Evolutionary conservation across 1,140 invertebrate genomes (phyloP).

Genomic region (Drosophila chauvacae): DNA sequence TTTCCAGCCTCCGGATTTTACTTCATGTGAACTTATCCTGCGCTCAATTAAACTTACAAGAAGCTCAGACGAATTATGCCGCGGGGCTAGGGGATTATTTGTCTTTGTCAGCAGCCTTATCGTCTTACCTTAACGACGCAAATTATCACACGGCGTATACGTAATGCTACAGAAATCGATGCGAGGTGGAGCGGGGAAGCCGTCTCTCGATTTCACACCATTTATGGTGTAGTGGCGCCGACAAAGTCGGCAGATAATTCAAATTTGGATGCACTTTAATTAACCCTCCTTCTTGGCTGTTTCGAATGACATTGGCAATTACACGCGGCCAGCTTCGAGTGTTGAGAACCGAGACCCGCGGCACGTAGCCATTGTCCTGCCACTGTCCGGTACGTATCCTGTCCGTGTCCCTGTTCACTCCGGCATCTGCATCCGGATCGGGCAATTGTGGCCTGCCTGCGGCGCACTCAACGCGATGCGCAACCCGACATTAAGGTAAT

Average conservation of each 20-base stretch:
- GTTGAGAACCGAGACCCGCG: conserved; percentile 1
- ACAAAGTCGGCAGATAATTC: conserved; percentile 61
- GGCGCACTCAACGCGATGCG: conserved; percentile 49
- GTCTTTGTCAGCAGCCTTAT: conserved; percentile 8
- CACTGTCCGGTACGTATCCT: conserved; percentile 1
- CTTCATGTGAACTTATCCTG: not conserved
- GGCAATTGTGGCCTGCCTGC: conserved; percentile 63
- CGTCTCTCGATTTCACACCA: conserved; percentile 21
- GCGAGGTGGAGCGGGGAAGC: not conserved
- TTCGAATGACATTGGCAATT: conserved; percentile 61
- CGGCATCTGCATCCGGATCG: conserved; percentile 19
- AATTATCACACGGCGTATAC: conserved; percentile 65
- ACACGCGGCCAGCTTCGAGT: conserved; percentile 18
- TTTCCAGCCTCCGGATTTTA: not conserved
- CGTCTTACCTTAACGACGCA: conserved; percentile 23
- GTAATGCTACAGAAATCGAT: conserved; percentile 32
- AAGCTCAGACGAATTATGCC: not conserved
- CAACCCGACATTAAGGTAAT: conserved; percentile 75
- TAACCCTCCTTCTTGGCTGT: conserved; percentile 47
- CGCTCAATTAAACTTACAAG: conserved; percentile 20
- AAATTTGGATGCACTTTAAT: conserved; percentile 79
- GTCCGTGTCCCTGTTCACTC: not conserved
- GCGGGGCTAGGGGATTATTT: conserved; percentile 5
- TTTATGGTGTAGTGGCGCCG: conserved; percentile 43
- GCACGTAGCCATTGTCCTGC: conserved; percentile 56